Conservation (phyloP, 2,113 vertebrate genomes). For the Neopipo cinnamomea region DNA sequence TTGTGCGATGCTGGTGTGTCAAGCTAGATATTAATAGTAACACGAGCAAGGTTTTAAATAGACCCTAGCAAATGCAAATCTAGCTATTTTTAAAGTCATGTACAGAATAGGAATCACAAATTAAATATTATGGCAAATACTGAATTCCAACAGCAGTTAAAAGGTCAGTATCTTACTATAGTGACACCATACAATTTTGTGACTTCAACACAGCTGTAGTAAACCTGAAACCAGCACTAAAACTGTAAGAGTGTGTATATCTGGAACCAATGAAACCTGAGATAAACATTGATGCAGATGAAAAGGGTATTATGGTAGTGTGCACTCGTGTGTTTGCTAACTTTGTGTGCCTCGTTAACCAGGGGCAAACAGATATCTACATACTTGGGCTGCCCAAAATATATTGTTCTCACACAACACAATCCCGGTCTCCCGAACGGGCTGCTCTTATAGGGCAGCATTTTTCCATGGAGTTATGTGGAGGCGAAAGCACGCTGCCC, state of each 20-base stretch:
- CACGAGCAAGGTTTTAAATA: background rate
- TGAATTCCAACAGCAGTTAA: background rate
- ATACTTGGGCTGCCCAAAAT: background rate
- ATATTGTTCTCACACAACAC: background rate
- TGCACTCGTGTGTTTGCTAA: background rate
- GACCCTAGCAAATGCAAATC: background rate
- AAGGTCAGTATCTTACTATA: constrained; percentile 5
- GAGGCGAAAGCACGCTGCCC: background rate
- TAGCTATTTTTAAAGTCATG: constrained; percentile 12
- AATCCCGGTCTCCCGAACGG: background rate
- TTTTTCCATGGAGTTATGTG: background rate
- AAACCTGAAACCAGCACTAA: constrained; percentile 39
- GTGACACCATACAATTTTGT: background rate
- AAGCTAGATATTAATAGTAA: constrained; percentile 19
- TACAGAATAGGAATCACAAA: background rate
- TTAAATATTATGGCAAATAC: background rate
- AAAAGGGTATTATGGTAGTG: background rate
- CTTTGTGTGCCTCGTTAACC: background rate
- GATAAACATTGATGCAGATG: background rate
- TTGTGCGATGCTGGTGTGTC: background rate
- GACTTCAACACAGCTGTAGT: background rate
- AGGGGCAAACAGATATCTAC: background rate
- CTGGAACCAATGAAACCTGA: constrained; percentile 41
- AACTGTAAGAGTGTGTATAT: background rate
- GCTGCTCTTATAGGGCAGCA: background rate